Evolutionary conservation across 64 coral and sea anemone genomes (phyloP), one percentile per base, ranked within the genome.

Genomic region (Dendronephthya gigantea): DNA sequence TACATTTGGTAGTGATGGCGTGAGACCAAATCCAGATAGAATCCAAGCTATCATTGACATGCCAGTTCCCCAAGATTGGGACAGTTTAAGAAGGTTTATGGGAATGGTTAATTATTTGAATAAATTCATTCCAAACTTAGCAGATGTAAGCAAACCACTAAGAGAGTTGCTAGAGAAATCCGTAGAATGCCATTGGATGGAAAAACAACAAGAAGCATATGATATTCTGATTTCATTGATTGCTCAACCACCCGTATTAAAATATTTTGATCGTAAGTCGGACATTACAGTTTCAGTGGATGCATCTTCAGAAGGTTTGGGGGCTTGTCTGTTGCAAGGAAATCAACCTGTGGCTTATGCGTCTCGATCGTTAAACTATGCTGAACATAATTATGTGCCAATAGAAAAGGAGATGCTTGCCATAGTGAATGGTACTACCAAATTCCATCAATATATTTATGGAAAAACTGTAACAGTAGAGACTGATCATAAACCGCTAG

Each of bases 101-200:
- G 70, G 86, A 33, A 88, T 88, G 86, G 45, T 49, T 39, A 88
- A 88, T 39, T 69, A 88, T 37, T 47, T 88, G 35, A 47, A 69
- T 22, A 88, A 88, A 88, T 88, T 88, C 47, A 81, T 76, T 37
- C 47, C 45, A 40, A 27, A 81, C 68, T 41, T 88, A 48, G 68
- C 70, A 47, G 86, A 82, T 50, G 81, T 81, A 22, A 81, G 68
- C 40, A 55, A 88, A 81, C 86, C 86, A 50, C 86, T 88, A 51
- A 40, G 69, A 48, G 30, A 88, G 40, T 69, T 88, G 36, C 40
- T 81, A 47, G 34, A 43, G 23, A 37, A 38, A 49, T 50, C 50
- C n/a, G 81, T 49, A 37, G 41, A 28, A n/a, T 88, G 70, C 40
- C 15, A 49, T 33, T 81, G 86, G 68, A 43, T 22, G 30, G 45